Evolutionary conservation across 2,797 vertebrate genomes (phyloP), one percentile per base, ranked within the genome.

Genomic region (Epinephelus awoara): DNA sequence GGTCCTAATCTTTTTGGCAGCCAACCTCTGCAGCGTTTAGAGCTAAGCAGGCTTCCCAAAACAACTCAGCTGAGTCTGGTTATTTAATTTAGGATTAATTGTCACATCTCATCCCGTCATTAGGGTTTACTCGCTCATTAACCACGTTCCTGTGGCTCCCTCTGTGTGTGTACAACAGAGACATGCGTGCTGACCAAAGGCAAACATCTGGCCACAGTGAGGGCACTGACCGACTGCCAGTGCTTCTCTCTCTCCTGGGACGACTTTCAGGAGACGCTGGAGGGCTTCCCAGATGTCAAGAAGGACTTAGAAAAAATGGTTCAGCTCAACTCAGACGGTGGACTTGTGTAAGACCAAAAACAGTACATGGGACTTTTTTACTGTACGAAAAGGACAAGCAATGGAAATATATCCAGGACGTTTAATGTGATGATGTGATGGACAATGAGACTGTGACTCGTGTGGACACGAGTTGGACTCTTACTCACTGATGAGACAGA

Each of bases 161-260:
- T 77, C 72, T 88, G 73, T 90, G 71, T 88, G 77, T 88, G 77
- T 50, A 15, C 67, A 17, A 70, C 79, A 93, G 91, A 93, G 69
- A 85, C 93, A 1, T 95, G 90, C 75, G 83, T 95, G 79, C 87
- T 96, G 83, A 94, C 92, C 89, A 91, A 91, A 89, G 92, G 88
- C 88, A 90, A 90, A 87, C 89, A 92, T 90, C 89, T 93, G 91
- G 92, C 90, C 77, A 93, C 91, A 4, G 91, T 89, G 70, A 92
- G 81, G 83, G 89, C 91, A 38, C 84, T 93, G 83, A 94, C 88
- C n/a, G 78, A 93, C 85, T 92, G 93, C 81, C 91, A 92, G 78
- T 93, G 95, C 70, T 96, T 96, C 92, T 94, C 93, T 81, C 88
- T 95, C 69, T 91, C 93, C 47, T 92, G 87, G 67, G 74, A 87